These are phyloP conservation scores for Sweltsa coloradensis DNA, from an alignment of 1,140 invertebrate species.

Conservation along the genomic window DNA sequence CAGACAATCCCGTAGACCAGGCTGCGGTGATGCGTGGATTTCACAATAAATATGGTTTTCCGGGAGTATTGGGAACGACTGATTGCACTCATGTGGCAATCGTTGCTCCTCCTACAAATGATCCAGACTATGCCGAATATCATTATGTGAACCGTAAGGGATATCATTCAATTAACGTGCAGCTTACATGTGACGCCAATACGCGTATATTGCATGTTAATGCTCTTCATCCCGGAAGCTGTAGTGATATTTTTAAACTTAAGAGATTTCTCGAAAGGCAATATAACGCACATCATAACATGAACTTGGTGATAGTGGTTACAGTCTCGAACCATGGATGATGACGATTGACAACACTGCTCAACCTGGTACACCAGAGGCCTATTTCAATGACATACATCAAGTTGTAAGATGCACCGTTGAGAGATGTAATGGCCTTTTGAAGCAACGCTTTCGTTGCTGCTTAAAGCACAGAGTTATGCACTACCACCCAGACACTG, in stretches of 20 bases:
- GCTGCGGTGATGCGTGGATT: too few species aligned
- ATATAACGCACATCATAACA: too few species aligned
- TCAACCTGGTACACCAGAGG: background rate
- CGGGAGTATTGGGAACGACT: slow-evolving; percentile 10
- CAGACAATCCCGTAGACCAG: too few species aligned
- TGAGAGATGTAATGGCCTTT: slow-evolving; percentile 24
- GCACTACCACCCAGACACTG: slow-evolving; percentile 25
- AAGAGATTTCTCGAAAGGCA: too few species aligned
- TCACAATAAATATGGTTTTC: slow-evolving; percentile 8
- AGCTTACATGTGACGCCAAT: slow-evolving; percentile 17
- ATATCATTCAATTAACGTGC: slow-evolving; percentile 12
- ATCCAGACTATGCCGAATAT: slow-evolving; percentile 5
- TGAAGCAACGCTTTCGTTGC: slow-evolving; percentile 28
- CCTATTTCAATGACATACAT: background rate
- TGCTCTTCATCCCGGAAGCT: too few species aligned
- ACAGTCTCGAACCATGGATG: background rate
- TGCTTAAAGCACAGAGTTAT: slow-evolving; percentile 23
- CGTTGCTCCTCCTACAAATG: slow-evolving; percentile 7
- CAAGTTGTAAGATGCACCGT: slow-evolving; percentile 9
- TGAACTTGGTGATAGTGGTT: background rate
- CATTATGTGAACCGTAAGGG: slow-evolving; percentile 9
- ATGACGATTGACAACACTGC: background rate
- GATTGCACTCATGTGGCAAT: slow-evolving; percentile 10
- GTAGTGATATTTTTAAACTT: too few species aligned
- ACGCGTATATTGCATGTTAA: too few species aligned